A percentile compares a stretch with the other conserved stretches of the same genome.
Conservation (phyloP, 2,888 invertebrate species). For the Ophioninae sp. region DNA sequence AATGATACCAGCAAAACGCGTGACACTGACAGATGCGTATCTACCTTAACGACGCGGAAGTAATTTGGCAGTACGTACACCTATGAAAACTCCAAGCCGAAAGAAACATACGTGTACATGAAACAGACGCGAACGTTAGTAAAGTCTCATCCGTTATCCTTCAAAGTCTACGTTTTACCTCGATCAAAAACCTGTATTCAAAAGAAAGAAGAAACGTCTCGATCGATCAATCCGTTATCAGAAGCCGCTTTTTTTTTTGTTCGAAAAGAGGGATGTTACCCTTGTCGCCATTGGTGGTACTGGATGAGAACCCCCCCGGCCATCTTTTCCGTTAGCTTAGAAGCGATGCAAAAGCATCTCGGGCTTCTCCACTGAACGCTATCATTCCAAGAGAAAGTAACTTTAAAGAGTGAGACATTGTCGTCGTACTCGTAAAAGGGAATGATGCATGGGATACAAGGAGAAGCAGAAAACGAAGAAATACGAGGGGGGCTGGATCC, state of each 20-base stretch:
- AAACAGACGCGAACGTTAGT: slow-evolving; percentile 3
- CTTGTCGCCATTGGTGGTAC: slow-evolving; percentile 30
- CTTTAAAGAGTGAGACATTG: slow-evolving; percentile 59
- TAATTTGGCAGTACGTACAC: slow-evolving; percentile 42
- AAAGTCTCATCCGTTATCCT: slow-evolving; percentile 58
- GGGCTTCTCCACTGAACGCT: slow-evolving; percentile 29
- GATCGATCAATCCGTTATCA: slow-evolving; percentile 65
- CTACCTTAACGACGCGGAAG: slow-evolving; percentile 53
- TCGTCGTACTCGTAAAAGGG: slow-evolving; percentile 42
- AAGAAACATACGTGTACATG: background rate
- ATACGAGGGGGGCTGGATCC: slow-evolving; percentile 17
- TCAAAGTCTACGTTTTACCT: slow-evolving; percentile 53
- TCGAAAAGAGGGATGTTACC: slow-evolving; percentile 55
- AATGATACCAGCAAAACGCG: slow-evolving; percentile 18
- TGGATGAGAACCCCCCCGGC: slow-evolving; percentile 16
- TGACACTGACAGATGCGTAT: slow-evolving; percentile 57
- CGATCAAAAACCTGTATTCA: slow-evolving; percentile 53
- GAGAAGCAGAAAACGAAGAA: slow-evolving; percentile 13
- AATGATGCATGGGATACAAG: slow-evolving; percentile 57
- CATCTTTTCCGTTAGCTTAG: slow-evolving; percentile 1
- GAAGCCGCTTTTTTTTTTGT: slow-evolving; percentile 27
- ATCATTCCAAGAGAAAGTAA: slow-evolving; percentile 32
- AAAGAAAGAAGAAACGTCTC: slow-evolving; percentile 48
- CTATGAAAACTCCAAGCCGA: background rate
- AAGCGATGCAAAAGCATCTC: slow-evolving; percentile 42